A percentile compares a stretch with the other conserved stretches of the same genome.
Evolutionary conservation across 2,797 vertebrate genomes (phyloP).

Genomic region (Sebastiscus albofasciatus): DNA sequence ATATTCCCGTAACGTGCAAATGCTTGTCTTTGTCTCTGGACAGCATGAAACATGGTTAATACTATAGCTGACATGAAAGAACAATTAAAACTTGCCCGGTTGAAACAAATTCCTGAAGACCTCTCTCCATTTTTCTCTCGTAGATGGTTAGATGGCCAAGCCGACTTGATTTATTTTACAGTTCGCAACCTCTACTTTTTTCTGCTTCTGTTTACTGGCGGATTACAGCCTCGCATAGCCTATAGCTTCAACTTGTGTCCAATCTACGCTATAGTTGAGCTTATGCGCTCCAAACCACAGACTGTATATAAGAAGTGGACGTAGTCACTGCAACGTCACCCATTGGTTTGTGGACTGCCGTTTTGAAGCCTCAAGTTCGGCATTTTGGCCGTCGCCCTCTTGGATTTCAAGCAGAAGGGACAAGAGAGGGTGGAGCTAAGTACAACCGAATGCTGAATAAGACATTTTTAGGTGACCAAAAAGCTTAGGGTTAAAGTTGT

Average conservation of each 20-base stretch:
- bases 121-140: not conserved
- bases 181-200: not conserved
- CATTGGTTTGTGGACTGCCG: no score
- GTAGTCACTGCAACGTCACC: no score
- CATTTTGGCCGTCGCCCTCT: rapidly evolving
- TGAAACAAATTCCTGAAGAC: not conserved
- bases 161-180: not conserved
- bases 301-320: no score
- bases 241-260: not conserved
- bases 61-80: not conserved
- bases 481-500: not conserved
- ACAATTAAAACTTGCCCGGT: not conserved
- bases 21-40: not conserved
- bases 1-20: not conserved
- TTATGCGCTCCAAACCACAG: not conserved
- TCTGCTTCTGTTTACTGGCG: no score
- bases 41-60: not conserved
- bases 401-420: no score
- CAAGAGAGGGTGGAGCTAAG: no score
- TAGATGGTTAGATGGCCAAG: not conserved
- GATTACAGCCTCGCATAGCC: not conserved
- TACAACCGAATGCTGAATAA: not conserved
- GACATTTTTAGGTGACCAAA: not conserved
- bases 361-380: no score
- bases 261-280: not conserved